A percentile compares a stretch with the other conserved stretches of the same genome.
phyloP scores from a whole-genome alignment of 2,113 vertebrate species.

The Amblyopsis rosae region DNA sequence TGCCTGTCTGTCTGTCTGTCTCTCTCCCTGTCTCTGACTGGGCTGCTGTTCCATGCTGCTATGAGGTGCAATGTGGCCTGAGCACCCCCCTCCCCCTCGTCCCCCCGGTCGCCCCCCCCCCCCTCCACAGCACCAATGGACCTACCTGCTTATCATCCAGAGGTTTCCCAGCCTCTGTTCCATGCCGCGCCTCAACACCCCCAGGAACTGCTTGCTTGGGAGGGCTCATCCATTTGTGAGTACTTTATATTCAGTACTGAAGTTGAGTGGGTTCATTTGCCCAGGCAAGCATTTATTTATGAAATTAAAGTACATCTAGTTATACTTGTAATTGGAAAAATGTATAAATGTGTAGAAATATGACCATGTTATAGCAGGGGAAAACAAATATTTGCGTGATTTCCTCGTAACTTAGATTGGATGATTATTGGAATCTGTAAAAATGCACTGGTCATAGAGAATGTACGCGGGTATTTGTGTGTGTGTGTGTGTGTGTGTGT shows the following conservation, averaged over 20 bases:
- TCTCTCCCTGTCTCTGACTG: constrained; percentile 31
- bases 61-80: constrained; percentile 48
- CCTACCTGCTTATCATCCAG: constrained; percentile 43
- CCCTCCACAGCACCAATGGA: constrained; percentile 62
- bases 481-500: no score
- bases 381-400: no score
- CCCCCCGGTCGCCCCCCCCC: constrained; percentile 10
- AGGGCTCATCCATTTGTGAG: constrained; percentile 73
- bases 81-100: constrained; percentile 25
- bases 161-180: constrained; percentile 39
- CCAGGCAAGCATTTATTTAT: no score
- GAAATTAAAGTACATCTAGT: no score
- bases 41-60: constrained; percentile 37
- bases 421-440: neutral
- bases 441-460: neutral
- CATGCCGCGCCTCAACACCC: constrained; percentile 25
- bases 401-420: neutral
- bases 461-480: constrained; percentile 41
- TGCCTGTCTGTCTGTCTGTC: constrained; percentile 34
- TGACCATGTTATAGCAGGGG: no score
- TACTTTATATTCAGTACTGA: constrained; percentile 22
- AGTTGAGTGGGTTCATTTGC: no score
- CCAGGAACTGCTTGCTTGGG: constrained; percentile 45
- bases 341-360: no score
- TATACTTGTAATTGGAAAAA: no score